Base-by-base conservation (phyloP, 1,140 invertebrate species). In the Zaprionus lachaisei region DNA sequence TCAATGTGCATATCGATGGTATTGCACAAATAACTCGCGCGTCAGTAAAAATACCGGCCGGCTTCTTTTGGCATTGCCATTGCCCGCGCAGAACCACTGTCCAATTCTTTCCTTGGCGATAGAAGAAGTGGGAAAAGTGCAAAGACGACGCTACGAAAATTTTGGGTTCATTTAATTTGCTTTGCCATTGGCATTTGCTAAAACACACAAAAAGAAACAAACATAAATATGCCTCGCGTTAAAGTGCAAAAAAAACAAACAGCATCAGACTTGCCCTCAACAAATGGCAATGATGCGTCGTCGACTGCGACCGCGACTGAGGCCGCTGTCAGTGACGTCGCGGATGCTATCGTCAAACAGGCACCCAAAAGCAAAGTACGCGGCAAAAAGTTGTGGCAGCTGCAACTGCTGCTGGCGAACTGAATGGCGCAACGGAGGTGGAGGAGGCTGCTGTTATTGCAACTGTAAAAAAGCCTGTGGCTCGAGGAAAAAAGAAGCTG, bases 71-170 rank as follows among this genome's bases (percentile, higher is more conserved):
- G 80, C 41, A 56, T 71, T 76, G 73, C 58, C 68, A 68, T 84
- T 84, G 69, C 81, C 79, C 81, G 81, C 81, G 81, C 81, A 84
- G 77, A 55, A 67, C 17, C 62, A 37, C 37, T 63, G 12, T 58
- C 38, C 31, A 31, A 49, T 47, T 49, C 57, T 77, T 63, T 69
- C 72, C 62, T 82, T 76, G 62, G 51, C 57, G 61, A 70, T 60
- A 24, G 17, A 60, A 49, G 11, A 49, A 28, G 26, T 64, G 26
- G 38, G 7, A 20, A 51, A 63, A 41, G 31, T 54, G 20, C 55
- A 17, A 72, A 44, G 9, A 51, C 9, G 15, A 28, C 34, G 24
- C 12, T 1, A 1, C 2, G n/a, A 14, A 20, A 15, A 55, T 37
- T 68, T 41, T 49, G 34, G 61, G 62, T 44, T 24, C 34, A 67